Percentiles rank a stretch among this genome's conserved stretches.
Evolutionary conservation across 1,140 invertebrate genomes (phyloP).

Genomic region (Oppia nitens): DNA sequence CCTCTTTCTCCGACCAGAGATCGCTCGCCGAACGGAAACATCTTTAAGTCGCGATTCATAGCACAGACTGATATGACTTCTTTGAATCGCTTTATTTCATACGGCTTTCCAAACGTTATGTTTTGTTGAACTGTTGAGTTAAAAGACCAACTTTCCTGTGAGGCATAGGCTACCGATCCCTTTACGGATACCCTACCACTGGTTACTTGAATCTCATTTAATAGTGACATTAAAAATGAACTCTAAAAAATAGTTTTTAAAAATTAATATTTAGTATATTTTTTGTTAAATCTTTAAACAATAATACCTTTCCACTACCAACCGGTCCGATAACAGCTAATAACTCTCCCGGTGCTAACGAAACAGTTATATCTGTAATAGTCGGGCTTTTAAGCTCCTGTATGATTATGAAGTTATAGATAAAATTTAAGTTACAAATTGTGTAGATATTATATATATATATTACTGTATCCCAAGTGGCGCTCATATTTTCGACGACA

Average conservation of each 20-base stretch:
- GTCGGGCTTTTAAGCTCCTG: slow-evolving; percentile 3
- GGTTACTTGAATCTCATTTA: slow-evolving; percentile 53
- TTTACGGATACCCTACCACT: slow-evolving; percentile 45
- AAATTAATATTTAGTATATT: slow-evolving; percentile 33
- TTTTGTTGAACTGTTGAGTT: slow-evolving; percentile 48
- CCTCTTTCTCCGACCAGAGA: slow-evolving; percentile 78
- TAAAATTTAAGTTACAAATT: too few relatives aligned
- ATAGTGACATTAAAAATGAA: slow-evolving; percentile 57
- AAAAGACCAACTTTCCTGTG: slow-evolving; percentile 69
- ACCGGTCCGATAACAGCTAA: slow-evolving; percentile 57
- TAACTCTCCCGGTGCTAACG: slow-evolving; percentile 28
- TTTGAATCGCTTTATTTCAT: slow-evolving; percentile 49
- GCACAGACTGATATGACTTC: slow-evolving; percentile 33
- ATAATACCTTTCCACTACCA: slow-evolving; percentile 43
- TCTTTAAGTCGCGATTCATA: slow-evolving; percentile 23
- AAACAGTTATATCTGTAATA: slow-evolving; percentile 16
- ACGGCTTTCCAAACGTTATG: slow-evolving; percentile 59
- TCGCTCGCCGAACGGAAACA: slow-evolving; percentile 53
- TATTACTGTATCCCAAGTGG: slow-evolving; percentile 1
- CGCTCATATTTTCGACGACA: background rate
- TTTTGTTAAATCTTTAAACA: slow-evolving; percentile 19
- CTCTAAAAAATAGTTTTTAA: slow-evolving; percentile 40
- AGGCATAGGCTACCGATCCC: slow-evolving; percentile 63
- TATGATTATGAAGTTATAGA: too few relatives aligned
- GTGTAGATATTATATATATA: too few relatives aligned